Base-by-base conservation (phyloP, 2,797 vertebrate genomes). In the Manis crassicaudata region DNA sequence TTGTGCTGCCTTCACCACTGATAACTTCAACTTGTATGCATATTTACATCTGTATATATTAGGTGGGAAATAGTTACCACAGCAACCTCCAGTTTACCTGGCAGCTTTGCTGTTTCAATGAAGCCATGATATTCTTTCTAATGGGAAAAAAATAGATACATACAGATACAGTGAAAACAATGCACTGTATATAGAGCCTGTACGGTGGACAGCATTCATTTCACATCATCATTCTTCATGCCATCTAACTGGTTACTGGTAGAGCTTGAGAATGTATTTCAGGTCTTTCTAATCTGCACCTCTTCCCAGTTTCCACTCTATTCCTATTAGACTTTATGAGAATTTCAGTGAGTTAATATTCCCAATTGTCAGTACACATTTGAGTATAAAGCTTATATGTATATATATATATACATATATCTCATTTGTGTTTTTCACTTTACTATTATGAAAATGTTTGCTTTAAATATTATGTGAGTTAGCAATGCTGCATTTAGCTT, bases 31-130 rank as follows among this genome's bases (percentile, higher is more conserved):
- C 56, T 96, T 84, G 6, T 63, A 43, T 70, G 40, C 21, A 54
- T 52, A 92, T 92, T 92, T 92, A 72, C 21, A 91, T 73, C 43
- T 11, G 12, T 35, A 23, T 89, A 82, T 92, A 40, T 58, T 94
- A 80, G n/a, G 27, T 90, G 27, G 6, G 35, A 93, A 92, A 60
- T 18, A 52, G 62, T 90, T 91, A 92, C 37, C 68, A 95, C 72
- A 94, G 68, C 43, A 92, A 65, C 35, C 29, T 83, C 29, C 9
- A 83, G 93, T 83, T 76, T 56, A 92, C 58, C 23, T 82, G 81
- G 40, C 10, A 65, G 6, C 37, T 85, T 90, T 90, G 27, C 14
- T 94, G 67, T 92, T 91, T 95, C 72, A 94, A 88, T 85, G 93
- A 95, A 67, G 13, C 6, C 29, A n/a, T 35, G 7, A 80, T 18